Conservation (phyloP, 2,797 vertebrate genomes). For the Hypotaenidia okinawae region DNA sequence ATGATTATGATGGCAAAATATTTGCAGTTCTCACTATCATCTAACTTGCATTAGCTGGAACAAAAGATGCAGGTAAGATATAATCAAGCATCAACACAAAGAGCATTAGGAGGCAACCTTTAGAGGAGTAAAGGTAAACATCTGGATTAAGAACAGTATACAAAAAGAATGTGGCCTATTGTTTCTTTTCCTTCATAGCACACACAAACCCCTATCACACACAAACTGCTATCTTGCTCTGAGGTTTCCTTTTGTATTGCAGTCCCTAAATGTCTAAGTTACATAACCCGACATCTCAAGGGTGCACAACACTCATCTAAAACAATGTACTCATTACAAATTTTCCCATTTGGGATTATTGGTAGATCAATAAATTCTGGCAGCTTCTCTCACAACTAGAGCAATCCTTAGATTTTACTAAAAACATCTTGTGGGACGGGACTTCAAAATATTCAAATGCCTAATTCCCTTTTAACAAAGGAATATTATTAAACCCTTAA, state of each 20-base stretch:
- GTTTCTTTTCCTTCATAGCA: not conserved
- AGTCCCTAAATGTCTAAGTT: not conserved
- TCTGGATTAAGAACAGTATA: not conserved
- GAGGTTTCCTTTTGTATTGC: not conserved
- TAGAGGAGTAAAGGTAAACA: not conserved
- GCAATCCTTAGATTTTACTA: slow-evolving; percentile 6
- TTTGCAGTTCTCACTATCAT: slow-evolving; percentile 52
- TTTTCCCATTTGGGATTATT: slow-evolving; percentile 20
- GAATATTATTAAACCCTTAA: not conserved
- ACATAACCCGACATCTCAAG: slow-evolving; percentile 28
- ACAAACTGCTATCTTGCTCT: not conserved
- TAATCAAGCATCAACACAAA: not conserved
- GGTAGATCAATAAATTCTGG: slow-evolving; percentile 30
- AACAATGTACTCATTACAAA: slow-evolving; percentile 40
- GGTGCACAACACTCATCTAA: slow-evolving; percentile 40
- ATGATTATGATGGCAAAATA: slow-evolving; percentile 77
- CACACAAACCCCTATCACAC: not conserved
- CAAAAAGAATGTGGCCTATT: not conserved
- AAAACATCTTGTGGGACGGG: not conserved
- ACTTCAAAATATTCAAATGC: not conserved
- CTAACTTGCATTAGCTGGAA: slow-evolving; percentile 17
- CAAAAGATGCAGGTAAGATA: slow-evolving; percentile 21
- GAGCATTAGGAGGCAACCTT: not conserved
- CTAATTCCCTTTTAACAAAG: not conserved
- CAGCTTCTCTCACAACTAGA: slow-evolving; percentile 24